These are phyloP conservation scores for Melanchra persicariae DNA, from an alignment of 2,888 invertebrate species.

Conservation along the genomic window DNA sequence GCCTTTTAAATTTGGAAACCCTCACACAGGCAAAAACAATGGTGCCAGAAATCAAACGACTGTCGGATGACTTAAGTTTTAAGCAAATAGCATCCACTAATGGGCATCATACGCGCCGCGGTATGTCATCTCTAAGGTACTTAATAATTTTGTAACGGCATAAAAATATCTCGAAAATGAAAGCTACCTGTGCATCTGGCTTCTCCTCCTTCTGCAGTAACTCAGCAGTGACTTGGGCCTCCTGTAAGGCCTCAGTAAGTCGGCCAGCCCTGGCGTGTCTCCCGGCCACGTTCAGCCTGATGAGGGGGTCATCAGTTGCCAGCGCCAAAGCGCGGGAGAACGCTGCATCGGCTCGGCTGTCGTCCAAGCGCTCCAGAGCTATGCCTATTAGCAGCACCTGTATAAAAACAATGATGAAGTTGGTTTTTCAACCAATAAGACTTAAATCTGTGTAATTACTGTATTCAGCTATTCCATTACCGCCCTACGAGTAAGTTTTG, in stretches of 20 bases:
- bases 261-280: slow-evolving; percentile 81
- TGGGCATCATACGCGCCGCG: too few relatives aligned
- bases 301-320: slow-evolving; percentile 79
- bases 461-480: too few relatives aligned
- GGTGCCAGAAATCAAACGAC: too few relatives aligned
- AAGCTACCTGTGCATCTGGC: slow-evolving; percentile 78
- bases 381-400: slow-evolving; percentile 85
- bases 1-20: too few relatives aligned
- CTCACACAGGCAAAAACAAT: too few relatives aligned
- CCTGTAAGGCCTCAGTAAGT: slow-evolving; percentile 73
- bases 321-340: slow-evolving; percentile 78
- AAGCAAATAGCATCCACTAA: too few relatives aligned
- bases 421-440: neutral
- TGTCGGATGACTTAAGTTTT: too few relatives aligned
- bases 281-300: slow-evolving; percentile 83
- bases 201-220: slow-evolving; percentile 74
- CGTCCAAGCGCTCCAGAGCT: slow-evolving; percentile 83
- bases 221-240: slow-evolving; percentile 72
- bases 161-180: neutral
- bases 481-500: too few relatives aligned
- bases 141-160: neutral
- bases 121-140: too few relatives aligned
- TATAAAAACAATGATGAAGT: neutral
- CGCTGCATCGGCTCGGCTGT: slow-evolving; percentile 83
- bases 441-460: too few relatives aligned